phyloP scores from a whole-genome alignment of 92 coral and sea anemone genomes.

The Palythoa caribaeorum region DNA sequence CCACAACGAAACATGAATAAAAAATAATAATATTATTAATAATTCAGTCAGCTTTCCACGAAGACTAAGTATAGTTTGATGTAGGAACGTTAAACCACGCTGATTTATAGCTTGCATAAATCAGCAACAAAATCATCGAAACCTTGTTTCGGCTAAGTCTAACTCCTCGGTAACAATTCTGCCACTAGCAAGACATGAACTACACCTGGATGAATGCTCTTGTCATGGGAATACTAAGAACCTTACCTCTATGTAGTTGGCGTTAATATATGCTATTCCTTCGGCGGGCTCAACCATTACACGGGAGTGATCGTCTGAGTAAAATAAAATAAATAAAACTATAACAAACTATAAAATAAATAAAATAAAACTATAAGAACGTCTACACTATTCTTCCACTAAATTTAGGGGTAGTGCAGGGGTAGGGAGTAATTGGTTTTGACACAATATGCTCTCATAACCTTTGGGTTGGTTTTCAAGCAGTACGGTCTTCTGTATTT shows the following conservation, averaged over 20 bases:
- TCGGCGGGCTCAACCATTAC: conserved; percentile 3
- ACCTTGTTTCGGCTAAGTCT: background rate
- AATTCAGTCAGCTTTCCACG: background rate
- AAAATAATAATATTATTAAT: too few relatives aligned
- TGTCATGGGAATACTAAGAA: background rate
- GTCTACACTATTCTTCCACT: too few relatives aligned
- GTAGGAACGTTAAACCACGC: conserved; percentile 13
- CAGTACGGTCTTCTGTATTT: too few relatives aligned
- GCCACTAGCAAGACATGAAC: background rate
- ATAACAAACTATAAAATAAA: too few relatives aligned
- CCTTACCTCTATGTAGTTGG: conserved; percentile 33
- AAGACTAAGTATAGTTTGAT: conserved; percentile 33
- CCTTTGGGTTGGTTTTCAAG: too few relatives aligned
- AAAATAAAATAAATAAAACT: background rate
- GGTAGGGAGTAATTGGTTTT: too few relatives aligned
- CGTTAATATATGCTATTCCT: conserved; percentile 27
- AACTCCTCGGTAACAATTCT: background rate
- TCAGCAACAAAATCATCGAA: background rate
- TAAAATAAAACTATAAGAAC: too few relatives aligned
- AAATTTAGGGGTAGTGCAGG: too few relatives aligned
- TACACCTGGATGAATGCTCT: background rate
- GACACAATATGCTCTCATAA: too few relatives aligned
- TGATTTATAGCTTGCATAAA: background rate
- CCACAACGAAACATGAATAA: too few relatives aligned
- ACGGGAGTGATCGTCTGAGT: conserved; percentile 32